Percentiles rank a stretch among this genome's conserved stretches.
phyloP scores from a whole-genome alignment of 1,140 invertebrate genomes.

The Varroa destructor region DNA sequence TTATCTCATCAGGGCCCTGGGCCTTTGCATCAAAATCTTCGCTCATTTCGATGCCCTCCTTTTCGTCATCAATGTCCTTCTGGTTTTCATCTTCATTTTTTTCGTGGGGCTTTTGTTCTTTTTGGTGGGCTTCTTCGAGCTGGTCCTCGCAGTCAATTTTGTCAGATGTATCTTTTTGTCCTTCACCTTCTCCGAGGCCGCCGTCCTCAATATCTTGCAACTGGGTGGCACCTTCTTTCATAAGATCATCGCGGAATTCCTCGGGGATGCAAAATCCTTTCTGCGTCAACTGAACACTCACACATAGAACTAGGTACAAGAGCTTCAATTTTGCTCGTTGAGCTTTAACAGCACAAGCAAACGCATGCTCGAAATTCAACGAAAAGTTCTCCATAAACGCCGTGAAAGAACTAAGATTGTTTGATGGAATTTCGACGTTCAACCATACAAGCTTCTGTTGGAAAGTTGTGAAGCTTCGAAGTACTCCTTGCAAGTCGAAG shows the following conservation, averaged over 20 bases:
- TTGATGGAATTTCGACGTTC: neutral
- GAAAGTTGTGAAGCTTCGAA: neutral
- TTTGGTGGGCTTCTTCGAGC: constrained; percentile 67
- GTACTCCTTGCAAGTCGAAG: constrained; percentile 5
- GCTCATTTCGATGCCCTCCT: constrained; percentile 84
- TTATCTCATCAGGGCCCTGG: constrained; percentile 61
- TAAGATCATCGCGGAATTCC: constrained; percentile 51
- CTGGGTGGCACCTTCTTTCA: constrained; percentile 39
- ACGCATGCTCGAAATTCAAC: constrained; percentile 8
- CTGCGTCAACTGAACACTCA: constrained; percentile 3
- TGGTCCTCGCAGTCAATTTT: constrained; percentile 85
- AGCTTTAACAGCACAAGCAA: constrained; percentile 3
- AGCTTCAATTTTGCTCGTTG: constrained; percentile 25
- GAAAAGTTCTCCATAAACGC: constrained; percentile 23
- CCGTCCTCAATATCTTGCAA: constrained; percentile 49
- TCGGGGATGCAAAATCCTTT: constrained; percentile 73
- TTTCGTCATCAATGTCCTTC: constrained; percentile 59
- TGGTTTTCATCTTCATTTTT: constrained; percentile 38
- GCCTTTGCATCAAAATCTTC: constrained; percentile 75
- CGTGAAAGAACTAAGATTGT: neutral
- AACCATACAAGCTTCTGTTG: neutral
- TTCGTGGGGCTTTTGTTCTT: constrained; percentile 51
- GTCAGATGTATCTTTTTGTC: constrained; percentile 85
- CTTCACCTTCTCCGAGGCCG: constrained; percentile 81
- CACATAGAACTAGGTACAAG: constrained; percentile 4